A percentile compares a stretch with the other conserved stretches of the same genome.
Conservation (phyloP, 53 echinoderm and acorn worm genomes). For the Holothuria leucospilota region DNA sequence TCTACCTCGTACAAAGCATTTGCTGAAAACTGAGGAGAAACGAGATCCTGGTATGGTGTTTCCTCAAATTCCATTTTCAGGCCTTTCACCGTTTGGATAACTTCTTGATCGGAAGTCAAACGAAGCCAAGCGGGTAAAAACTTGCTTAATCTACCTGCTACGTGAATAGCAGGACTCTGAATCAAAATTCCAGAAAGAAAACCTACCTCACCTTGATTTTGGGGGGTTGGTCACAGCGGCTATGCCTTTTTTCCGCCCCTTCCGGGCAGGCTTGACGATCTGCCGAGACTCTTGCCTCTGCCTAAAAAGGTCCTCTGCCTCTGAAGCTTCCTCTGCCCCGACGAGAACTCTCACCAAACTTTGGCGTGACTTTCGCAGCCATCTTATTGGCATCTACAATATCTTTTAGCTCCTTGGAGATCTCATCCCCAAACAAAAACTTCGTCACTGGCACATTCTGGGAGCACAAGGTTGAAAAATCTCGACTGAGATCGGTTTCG, state of each 20-base stretch:
- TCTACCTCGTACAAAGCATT: slow-evolving; percentile 25
- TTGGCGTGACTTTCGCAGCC: slow-evolving; percentile 18
- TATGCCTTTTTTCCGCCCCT: slow-evolving; percentile 13
- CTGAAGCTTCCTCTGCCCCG: slow-evolving; percentile 32
- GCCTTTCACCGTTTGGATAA: slow-evolving; percentile 12
- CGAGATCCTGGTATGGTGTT: slow-evolving; percentile 26
- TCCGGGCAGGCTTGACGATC: slow-evolving; percentile 16
- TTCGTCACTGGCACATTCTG: slow-evolving; percentile 36
- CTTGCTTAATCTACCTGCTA: slow-evolving; percentile 38
- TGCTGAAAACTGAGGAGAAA: slow-evolving; percentile 5
- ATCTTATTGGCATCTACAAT: neutral
- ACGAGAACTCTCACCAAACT: slow-evolving; percentile 34
- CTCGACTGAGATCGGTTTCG: slow-evolving; percentile 26
- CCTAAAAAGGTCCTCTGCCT: slow-evolving; percentile 23
- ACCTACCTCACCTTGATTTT: slow-evolving; percentile 19
- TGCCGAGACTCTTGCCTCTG: slow-evolving; percentile 19
- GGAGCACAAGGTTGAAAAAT: slow-evolving; percentile 32
- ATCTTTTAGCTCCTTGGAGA: neutral
- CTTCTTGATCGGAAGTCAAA: slow-evolving; percentile 32
- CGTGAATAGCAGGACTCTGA: neutral
- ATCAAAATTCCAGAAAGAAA: slow-evolving; percentile 9
- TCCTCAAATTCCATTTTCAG: slow-evolving; percentile 30
- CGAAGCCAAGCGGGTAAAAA: slow-evolving; percentile 26
- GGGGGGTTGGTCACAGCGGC: neutral
- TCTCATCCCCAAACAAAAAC: slow-evolving; percentile 3